Evolutionary conservation across 2,113 vertebrate species (phyloP), one percentile per base, ranked within the genome.

Genomic region (Amphiprion ocellaris): DNA sequence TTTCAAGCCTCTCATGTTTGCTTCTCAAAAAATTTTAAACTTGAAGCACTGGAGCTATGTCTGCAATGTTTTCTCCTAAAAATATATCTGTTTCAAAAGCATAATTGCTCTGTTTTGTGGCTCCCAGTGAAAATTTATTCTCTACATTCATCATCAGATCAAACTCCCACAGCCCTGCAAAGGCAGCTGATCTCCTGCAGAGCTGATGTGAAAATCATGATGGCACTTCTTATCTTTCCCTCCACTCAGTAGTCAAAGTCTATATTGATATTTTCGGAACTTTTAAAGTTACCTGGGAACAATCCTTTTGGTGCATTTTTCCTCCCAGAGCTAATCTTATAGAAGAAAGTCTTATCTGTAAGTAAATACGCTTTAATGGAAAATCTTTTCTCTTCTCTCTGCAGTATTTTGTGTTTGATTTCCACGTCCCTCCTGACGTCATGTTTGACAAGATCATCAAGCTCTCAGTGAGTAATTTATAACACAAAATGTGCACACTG

Each of bases 381-480:
- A 11, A 33, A 72, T 41, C 12, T 12, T 60, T 74, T 54, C 19
- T 77, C 50, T 74, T 77, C 74, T 74, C 44, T 61, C 78, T 91
- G 7, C 89, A 99, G 98, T 99, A 99, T 81, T 98, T 99, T 0
- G 98, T 99, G 79, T 99, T 99, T 0, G 98, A 99, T 74, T 99
- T 99, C 95, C 97, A 98, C 0, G 94, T 99, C 26, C 94, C 98
- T 69, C 97, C 97, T 0, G 96, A 99, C 0, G 96, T 99, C 88
- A 98, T 99, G 97, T 99, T 99, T 0, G 98, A 99, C 94, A 99
- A 99, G 92, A 97, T 99, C 91, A 95, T 99, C 94, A 99, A 97
- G 89, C 90, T 99, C 55, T 99, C 98, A 0, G 98, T 99, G 88
- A 98, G 97, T 95, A 69, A 23, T 52, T 1, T 1, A 0, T 28